Conservation (phyloP, 2,113 vertebrate species). For the Labeo catla region DNA sequence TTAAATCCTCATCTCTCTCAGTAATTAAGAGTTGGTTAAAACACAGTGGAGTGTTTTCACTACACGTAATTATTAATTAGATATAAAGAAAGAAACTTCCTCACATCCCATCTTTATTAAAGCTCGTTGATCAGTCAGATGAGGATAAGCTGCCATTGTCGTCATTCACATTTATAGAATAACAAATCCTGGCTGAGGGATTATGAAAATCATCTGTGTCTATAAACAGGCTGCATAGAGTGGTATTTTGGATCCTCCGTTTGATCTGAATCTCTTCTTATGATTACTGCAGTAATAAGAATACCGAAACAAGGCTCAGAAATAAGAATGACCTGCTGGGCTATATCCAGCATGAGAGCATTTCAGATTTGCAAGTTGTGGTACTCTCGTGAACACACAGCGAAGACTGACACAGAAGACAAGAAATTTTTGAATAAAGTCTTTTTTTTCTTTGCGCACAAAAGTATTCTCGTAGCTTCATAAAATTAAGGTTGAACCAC, state of each 20-base stretch:
- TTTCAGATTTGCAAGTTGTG: background rate
- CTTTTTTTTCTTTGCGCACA: no score
- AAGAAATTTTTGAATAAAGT: no score
- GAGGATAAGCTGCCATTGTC: slow-evolving; percentile 21
- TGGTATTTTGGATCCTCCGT: background rate
- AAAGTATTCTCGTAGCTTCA: no score
- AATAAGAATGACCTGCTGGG: background rate
- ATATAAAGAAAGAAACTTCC: slow-evolving; percentile 21
- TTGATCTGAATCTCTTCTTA: slow-evolving; percentile 8
- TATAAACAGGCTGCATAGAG: background rate
- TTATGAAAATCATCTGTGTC: background rate
- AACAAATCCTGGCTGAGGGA: slow-evolving; percentile 13
- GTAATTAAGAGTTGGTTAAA: slow-evolving; percentile 56
- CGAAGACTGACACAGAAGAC: no score
- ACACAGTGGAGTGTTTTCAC: slow-evolving; percentile 45
- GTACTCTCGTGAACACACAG: no score
- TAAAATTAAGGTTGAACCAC: no score
- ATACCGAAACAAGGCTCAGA: background rate
- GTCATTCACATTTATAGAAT: slow-evolving; percentile 7
- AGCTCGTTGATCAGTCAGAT: slow-evolving; percentile 30
- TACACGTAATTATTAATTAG: slow-evolving; percentile 45
- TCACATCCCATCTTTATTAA: slow-evolving; percentile 8
- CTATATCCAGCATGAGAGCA: background rate
- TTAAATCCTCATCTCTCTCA: slow-evolving; percentile 48
- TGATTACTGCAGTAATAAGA: background rate